Percentiles rank a stretch among this genome's conserved stretches.
Evolutionary conservation across 2,113 vertebrate genomes (phyloP).

Genomic region (Sciurus niger): DNA sequence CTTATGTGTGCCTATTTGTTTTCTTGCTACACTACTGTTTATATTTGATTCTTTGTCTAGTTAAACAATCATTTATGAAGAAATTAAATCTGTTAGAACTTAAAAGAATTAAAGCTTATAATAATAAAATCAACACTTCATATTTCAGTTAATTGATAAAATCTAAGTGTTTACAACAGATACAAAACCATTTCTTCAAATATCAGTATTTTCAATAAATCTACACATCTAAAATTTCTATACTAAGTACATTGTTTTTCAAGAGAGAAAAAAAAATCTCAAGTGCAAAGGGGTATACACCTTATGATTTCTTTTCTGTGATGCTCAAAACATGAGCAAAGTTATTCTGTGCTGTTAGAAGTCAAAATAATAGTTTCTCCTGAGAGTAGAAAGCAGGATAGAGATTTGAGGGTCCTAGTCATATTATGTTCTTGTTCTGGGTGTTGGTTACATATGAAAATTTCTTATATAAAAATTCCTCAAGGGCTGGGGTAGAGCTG

Average conservation of each 20-base stretch:
- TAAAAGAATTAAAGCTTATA: conserved; percentile 74
- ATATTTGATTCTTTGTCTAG: conserved; percentile 74
- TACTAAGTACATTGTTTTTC: conserved; percentile 3
- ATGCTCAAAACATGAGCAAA: not conserved
- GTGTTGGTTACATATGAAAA: not conserved
- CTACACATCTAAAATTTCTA: not conserved
- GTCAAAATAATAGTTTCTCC: not conserved
- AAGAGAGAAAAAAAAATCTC: not conserved
- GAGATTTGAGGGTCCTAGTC: not conserved
- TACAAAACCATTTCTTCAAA: conserved; percentile 25
- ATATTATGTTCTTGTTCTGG: not conserved
- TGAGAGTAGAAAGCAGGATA: not conserved
- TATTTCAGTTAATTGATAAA: conserved; percentile 23
- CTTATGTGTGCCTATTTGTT: conserved; percentile 73
- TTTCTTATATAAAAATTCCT: conserved; percentile 14
- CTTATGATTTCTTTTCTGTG: not conserved
- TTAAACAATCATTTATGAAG: conserved; percentile 81
- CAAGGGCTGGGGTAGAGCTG: not conserved
- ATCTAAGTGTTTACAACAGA: conserved; percentile 30
- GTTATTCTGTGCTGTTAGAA: not conserved
- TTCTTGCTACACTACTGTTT: conserved; percentile 72
- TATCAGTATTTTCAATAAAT: conserved; percentile 25
- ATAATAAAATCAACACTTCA: conserved; percentile 41
- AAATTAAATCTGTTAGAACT: conserved; percentile 77
- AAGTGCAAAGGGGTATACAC: not conserved